These are phyloP conservation scores for Indicator maculatus DNA, from an alignment of 2,113 vertebrate genomes.

Conservation along the genomic window DNA sequence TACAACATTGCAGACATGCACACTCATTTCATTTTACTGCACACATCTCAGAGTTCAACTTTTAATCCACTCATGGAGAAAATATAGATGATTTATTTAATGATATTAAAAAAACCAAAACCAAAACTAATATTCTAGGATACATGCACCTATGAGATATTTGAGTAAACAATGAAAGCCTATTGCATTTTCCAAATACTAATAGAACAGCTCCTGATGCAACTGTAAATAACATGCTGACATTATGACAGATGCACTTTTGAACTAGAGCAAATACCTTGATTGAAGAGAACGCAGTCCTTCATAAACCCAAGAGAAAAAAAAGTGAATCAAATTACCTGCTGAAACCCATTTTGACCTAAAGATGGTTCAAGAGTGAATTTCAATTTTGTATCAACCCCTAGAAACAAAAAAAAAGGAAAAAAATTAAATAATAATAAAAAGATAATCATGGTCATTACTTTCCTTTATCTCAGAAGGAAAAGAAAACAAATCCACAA, in stretches of 20 bases:
- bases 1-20: not conserved
- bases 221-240: not conserved
- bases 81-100: not conserved
- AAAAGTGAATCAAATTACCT: constrained; percentile 80
- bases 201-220: not conserved
- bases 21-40: not conserved
- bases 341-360: constrained; percentile 97
- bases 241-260: not conserved
- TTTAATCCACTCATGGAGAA: not conserved
- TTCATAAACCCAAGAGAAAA: not conserved
- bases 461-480: not conserved
- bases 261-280: not conserved
- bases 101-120: not conserved
- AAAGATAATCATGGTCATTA: not conserved
- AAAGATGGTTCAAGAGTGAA: constrained; percentile 96
- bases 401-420: constrained; percentile 71
- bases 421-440: too few relatives aligned
- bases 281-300: not conserved
- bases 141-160: not conserved
- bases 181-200: not conserved
- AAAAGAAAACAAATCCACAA: not conserved
- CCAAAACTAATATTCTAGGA: not conserved
- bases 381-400: constrained; percentile 95
- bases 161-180: not conserved
- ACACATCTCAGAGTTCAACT: not conserved